Evolutionary conservation across 1,140 invertebrate species (phyloP).

Genomic region (Drosophila arizonae): DNA sequence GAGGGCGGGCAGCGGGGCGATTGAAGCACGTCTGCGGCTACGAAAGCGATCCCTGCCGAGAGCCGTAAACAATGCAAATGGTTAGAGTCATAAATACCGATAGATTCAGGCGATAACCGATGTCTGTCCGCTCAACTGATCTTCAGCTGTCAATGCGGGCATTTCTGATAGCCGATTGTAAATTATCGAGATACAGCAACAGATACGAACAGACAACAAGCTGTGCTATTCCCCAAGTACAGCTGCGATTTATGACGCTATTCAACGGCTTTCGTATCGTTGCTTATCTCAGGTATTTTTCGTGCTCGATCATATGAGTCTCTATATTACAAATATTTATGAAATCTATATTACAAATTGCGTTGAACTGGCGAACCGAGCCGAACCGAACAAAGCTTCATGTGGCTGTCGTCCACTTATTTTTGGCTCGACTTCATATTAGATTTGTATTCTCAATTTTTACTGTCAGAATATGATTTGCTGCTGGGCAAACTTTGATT

Average conservation of each 20-base stretch:
- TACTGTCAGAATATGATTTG: not conserved
- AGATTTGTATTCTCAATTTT: not conserved
- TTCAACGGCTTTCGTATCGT: conserved; percentile 10
- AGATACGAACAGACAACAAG: conserved; percentile 10
- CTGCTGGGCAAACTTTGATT: not conserved
- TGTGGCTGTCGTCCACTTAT: too few species aligned
- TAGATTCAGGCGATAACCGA: not conserved
- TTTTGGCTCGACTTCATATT: too few species aligned
- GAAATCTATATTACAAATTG: too few species aligned
- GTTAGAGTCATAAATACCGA: not conserved
- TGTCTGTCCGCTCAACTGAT: not conserved
- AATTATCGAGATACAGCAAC: conserved; percentile 11
- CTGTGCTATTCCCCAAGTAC: conserved; percentile 4
- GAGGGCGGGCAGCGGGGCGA: conserved; percentile 76
- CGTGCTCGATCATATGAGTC: too few species aligned
- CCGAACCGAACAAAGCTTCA: too few species aligned
- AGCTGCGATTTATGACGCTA: conserved; percentile 5
- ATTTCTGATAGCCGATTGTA: conserved; percentile 1
- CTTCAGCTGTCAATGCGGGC: not conserved
- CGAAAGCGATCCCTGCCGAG: conserved; percentile 74
- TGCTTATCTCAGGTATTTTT: conserved; percentile 5
- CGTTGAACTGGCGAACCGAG: too few species aligned
- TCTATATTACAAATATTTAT: too few species aligned
- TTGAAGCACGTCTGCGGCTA: conserved; percentile 73
- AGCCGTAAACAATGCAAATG: not conserved